phyloP scores from a whole-genome alignment of 1,140 invertebrate species.

The Trichomalopsis sarcophagae region DNA sequence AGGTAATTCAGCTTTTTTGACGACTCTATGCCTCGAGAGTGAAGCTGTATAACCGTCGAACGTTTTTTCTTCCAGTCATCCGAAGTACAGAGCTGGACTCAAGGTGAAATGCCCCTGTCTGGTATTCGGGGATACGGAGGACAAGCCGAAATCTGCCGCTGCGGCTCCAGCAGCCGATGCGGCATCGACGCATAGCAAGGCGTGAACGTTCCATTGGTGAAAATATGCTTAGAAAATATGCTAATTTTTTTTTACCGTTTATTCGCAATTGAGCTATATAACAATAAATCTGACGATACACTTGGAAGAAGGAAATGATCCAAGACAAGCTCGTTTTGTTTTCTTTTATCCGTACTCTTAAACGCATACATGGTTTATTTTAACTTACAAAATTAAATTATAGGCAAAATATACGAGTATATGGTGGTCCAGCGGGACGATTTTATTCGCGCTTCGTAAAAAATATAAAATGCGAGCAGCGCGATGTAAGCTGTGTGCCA shows the following conservation, averaged over 20 bases:
- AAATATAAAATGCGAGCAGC: constrained; percentile 5
- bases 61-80: constrained; percentile 77
- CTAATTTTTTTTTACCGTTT: not conserved
- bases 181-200: constrained; percentile 39
- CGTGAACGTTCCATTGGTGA: no score
- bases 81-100: constrained; percentile 84
- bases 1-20: constrained; percentile 73
- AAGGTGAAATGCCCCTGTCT: constrained; percentile 83
- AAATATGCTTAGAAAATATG: no score
- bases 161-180: not conserved
- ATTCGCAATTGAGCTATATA: not conserved
- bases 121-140: constrained; percentile 73
- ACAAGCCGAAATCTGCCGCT: not conserved
- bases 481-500: not conserved
- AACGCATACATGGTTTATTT: constrained; percentile 38
- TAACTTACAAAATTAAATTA: constrained; percentile 48
- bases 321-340: not conserved
- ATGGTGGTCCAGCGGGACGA: not conserved
- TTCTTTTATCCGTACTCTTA: constrained; percentile 9
- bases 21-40: not conserved
- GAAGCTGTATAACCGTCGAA: constrained; percentile 2
- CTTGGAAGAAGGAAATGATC: not conserved
- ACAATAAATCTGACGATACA: not conserved
- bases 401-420: constrained; percentile 32
- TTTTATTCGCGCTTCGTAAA: not conserved